phyloP scores from a whole-genome alignment of 2,797 vertebrate species.

The Graptemys geographica region DNA sequence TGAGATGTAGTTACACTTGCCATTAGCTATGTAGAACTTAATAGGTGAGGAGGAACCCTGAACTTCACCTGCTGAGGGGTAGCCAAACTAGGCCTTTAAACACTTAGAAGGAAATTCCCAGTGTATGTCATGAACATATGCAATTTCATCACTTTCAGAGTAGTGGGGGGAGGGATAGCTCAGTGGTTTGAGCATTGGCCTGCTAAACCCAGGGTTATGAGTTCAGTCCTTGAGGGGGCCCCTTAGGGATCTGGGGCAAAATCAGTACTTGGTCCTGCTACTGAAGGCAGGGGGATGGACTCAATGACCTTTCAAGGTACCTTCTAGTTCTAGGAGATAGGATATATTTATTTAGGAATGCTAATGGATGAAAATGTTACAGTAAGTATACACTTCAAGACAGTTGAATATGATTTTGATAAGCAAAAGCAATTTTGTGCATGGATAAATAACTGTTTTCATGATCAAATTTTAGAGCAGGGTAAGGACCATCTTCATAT shows the following conservation, averaged over 20 bases:
- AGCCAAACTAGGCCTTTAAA: neutral
- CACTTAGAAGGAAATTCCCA: slow-evolving; percentile 20
- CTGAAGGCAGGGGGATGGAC: no score
- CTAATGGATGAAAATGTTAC: neutral
- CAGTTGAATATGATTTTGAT: slow-evolving; percentile 25
- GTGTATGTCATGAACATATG: neutral
- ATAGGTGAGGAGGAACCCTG: neutral
- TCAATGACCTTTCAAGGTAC: no score
- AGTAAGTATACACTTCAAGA: slow-evolving; percentile 14
- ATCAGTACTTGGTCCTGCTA: no score
- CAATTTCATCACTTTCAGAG: neutral
- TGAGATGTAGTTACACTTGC: neutral
- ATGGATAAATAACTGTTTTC: slow-evolving; percentile 54
- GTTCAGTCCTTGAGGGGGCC: no score
- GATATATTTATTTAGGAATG: neutral
- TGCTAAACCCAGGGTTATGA: no score
- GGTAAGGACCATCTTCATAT: slow-evolving; percentile 33
- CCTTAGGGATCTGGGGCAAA: no score
- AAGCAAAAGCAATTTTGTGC: slow-evolving; percentile 35
- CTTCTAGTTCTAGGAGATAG: no score
- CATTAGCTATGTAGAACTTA: neutral
- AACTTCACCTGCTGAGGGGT: neutral
- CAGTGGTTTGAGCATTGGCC: no score
- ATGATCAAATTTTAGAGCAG: slow-evolving; percentile 38
- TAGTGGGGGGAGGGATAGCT: neutral